A percentile compares a stretch with the other conserved stretches of the same genome.
phyloP scores from a whole-genome alignment of 2,888 invertebrate genomes.

The Ariolimax columbianus region DNA sequence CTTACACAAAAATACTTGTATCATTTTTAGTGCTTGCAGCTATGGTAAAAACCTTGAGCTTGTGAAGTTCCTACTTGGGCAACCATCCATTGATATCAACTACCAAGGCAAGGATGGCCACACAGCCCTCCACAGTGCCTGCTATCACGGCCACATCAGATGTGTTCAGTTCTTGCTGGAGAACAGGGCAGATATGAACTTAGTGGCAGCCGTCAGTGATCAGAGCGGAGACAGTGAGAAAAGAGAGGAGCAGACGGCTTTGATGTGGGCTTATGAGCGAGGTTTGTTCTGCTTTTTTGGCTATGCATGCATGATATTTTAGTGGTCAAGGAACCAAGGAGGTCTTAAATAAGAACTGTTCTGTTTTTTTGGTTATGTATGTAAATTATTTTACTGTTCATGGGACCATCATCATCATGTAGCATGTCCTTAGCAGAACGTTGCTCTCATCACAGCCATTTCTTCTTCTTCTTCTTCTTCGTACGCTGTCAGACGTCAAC shows the following conservation, averaged over 20 bases:
- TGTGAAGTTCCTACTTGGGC: constrained; percentile 79
- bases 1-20: neutral
- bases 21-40: constrained; percentile 78
- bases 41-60: constrained; percentile 79
- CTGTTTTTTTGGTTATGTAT: neutral
- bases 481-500: too few relatives aligned
- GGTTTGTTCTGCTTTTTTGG: neutral
- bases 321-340: too few relatives aligned
- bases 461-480: too few relatives aligned
- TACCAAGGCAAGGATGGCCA: constrained; percentile 80
- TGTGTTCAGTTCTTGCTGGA: constrained; percentile 80
- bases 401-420: too few relatives aligned
- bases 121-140: constrained; percentile 80
- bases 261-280: constrained; percentile 79
- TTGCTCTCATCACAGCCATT: too few relatives aligned
- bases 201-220: constrained; percentile 75
- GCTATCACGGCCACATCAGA: constrained; percentile 80
- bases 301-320: neutral
- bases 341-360: too few relatives aligned
- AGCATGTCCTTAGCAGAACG: too few relatives aligned
- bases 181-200: constrained; percentile 79
- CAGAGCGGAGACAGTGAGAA: constrained; percentile 75
- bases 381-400: neutral
- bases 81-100: constrained; percentile 79
- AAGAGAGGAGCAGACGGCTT: constrained; percentile 78